These are phyloP conservation scores for Drosophila bocqueti DNA, from an alignment of 1,140 invertebrate species.

Conservation along the genomic window DNA sequence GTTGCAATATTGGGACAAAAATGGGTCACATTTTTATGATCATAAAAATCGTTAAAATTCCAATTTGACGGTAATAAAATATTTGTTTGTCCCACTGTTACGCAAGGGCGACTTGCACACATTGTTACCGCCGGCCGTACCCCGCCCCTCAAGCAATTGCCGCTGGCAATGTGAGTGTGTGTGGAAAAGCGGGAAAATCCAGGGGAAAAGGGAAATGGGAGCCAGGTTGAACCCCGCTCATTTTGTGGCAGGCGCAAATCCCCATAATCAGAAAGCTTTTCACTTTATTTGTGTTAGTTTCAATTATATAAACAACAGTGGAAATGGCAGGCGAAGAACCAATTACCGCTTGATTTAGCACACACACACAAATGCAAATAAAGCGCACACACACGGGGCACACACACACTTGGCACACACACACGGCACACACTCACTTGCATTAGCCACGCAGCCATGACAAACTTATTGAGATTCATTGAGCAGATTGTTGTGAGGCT, in stretches of 20 bases:
- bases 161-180: background rate
- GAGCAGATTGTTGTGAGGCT: slow-evolving; percentile 76
- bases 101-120: background rate
- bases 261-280: slow-evolving; percentile 82
- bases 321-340: slow-evolving; percentile 58
- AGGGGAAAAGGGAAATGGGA: slow-evolving; percentile 1
- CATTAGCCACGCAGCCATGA: slow-evolving; percentile 47
- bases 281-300: slow-evolving; percentile 83
- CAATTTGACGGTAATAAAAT: background rate
- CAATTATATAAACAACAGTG: slow-evolving; percentile 76
- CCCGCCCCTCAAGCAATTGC: slow-evolving; percentile 1
- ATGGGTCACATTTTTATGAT: no score
- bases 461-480: slow-evolving; percentile 82
- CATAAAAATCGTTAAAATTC: no score
- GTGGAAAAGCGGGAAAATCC: slow-evolving; percentile 5
- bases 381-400: slow-evolving; percentile 19
- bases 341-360: slow-evolving; percentile 82
- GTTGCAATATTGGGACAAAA: no score
- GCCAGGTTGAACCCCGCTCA: slow-evolving; percentile 59
- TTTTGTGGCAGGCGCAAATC: slow-evolving; percentile 77
- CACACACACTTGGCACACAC: background rate
- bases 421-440: slow-evolving; percentile 11
- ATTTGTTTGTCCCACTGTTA: slow-evolving; percentile 2
- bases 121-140: background rate
- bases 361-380: slow-evolving; percentile 74